Percentiles rank a stretch among this genome's conserved stretches.
Conservation (phyloP, 2,888 invertebrate genomes). For the Laspeyria flexula region DNA sequence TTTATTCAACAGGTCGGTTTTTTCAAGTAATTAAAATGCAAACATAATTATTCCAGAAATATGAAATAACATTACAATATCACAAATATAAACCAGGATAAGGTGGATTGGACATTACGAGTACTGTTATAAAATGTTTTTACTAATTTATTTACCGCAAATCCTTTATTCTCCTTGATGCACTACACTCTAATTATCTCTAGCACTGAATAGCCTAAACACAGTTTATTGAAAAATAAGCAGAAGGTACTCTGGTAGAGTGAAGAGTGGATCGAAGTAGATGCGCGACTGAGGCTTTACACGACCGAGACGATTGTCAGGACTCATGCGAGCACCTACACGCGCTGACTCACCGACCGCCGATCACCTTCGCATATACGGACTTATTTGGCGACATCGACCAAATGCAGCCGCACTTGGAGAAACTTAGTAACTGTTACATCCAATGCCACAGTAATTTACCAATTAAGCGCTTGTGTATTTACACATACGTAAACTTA, state of each 20-base stretch:
- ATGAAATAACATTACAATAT: no score
- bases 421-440: slow-evolving; percentile 56
- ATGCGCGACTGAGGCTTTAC: slow-evolving; percentile 64
- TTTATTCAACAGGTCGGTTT: no score
- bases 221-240: slow-evolving; percentile 56
- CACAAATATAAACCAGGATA: no score
- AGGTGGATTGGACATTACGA: no score
- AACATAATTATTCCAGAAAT: no score
- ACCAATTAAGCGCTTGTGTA: slow-evolving; percentile 35
- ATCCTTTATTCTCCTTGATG: slow-evolving; percentile 35
- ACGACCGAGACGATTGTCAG: slow-evolving; percentile 51
- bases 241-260: slow-evolving; percentile 56
- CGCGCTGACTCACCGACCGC: slow-evolving; percentile 68
- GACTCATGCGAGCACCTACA: slow-evolving; percentile 69
- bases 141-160: slow-evolving; percentile 42
- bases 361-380: slow-evolving; percentile 81
- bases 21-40: no score
- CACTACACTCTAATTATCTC: slow-evolving; percentile 52
- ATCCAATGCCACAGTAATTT: slow-evolving; percentile 61
- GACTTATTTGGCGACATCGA: slow-evolving; percentile 83
- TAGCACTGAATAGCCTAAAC: slow-evolving; percentile 51
- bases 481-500: slow-evolving; percentile 11
- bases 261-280: slow-evolving; percentile 61
- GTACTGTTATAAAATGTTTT: not conserved
- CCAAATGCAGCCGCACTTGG: slow-evolving; percentile 62